Base-by-base conservation (phyloP, 2,797 vertebrate genomes). In the Anomalospiza imberbis region DNA sequence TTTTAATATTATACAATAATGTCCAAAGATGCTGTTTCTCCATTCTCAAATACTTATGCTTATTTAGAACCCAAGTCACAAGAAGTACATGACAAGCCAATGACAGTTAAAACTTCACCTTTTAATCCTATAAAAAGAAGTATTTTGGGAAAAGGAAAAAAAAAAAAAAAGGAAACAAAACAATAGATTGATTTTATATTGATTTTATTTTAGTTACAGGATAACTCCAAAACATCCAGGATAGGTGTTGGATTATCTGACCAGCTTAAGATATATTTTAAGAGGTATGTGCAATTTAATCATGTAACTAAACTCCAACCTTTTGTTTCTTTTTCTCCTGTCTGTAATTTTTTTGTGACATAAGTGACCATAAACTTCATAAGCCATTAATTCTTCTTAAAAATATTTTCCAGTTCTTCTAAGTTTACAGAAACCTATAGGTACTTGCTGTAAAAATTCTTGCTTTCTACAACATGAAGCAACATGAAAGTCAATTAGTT, bases 401-500 rank as follows among this genome's bases (percentile, higher is more conserved):
- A 93, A 80, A 85, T 61, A 34, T 42, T 17, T 58, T 61, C 55
- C 12, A 50, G 31, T 62, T 17, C 10, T 31, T 80, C 44, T 73
- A 83, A 91, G 22, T 38, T 55, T 85, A 81, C 25, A 42, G 92
- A 87, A 77, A 89, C 29, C 19, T 84, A 9, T 31, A 80, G n/a
- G 4, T 28, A 67, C 80, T 87, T 85, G 38, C 34, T 53, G 51
- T 24, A 73, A 88, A 94, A 90, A 75, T 88, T 87, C 51, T 75
- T 92, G 5, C 21, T 91, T 91, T 85, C 34, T 77, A 61, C 31
- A 88, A 71, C 65, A 67, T 48, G 54, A 83, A 91, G 32, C 14
- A 94, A 91, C 29, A 26, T 90, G 71, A 94, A 94, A 77, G 91
- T 86, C 83, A 84, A 42, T 60, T 91, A 62, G 7, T 82, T 94